Percentiles rank a stretch among this genome's conserved stretches.
Conservation (phyloP, 2,888 invertebrate genomes). For the Eilema depressum region DNA sequence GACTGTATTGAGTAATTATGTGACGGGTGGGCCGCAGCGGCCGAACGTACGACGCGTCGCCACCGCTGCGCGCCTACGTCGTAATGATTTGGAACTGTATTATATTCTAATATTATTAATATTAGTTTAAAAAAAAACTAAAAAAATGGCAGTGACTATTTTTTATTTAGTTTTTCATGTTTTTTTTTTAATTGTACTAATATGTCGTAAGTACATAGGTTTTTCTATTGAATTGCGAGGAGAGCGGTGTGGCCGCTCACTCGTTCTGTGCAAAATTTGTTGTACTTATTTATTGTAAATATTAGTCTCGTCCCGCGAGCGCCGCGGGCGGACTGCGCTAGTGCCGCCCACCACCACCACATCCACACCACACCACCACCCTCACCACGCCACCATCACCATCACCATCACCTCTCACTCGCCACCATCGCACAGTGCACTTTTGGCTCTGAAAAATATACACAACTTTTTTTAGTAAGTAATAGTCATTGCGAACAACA, state of each 20-base stretch:
- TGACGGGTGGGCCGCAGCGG: conserved; percentile 35
- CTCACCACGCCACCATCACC: too few species aligned
- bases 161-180: conserved; percentile 56
- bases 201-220: conserved; percentile 47
- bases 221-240: conserved; percentile 50
- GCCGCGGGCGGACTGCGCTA: background rate
- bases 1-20: conserved; percentile 55
- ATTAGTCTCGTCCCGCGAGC: conserved; percentile 38
- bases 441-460: too few species aligned
- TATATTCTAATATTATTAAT: conserved; percentile 56
- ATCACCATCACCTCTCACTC: too few species aligned
- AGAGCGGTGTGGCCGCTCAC: conserved; percentile 29
- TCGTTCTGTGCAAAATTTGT: conserved; percentile 52
- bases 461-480: background rate
- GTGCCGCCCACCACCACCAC: background rate
- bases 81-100: conserved; percentile 51
- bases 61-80: conserved; percentile 37
- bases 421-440: too few species aligned
- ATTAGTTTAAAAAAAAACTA: conserved; percentile 52
- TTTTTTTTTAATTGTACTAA: conserved; percentile 45
- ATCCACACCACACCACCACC: too few species aligned
- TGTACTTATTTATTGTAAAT: conserved; percentile 76
- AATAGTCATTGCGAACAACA: background rate
- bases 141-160: conserved; percentile 58
- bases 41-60: too few species aligned